Conservation (phyloP, 2,113 vertebrate genomes). For the Lonchura striata region DNA sequence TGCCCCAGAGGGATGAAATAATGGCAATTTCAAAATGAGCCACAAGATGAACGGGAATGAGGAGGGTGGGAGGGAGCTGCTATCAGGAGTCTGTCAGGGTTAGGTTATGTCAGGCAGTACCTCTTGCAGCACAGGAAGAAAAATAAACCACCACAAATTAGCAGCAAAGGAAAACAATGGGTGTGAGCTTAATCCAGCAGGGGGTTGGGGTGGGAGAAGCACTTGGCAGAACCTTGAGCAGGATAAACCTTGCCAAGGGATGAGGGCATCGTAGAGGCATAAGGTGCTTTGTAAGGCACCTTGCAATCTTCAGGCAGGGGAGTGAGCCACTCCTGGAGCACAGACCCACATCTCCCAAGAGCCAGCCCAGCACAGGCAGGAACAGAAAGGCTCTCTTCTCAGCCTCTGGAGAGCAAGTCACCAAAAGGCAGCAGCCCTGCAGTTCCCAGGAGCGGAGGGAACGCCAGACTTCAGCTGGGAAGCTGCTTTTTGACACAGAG, state of each 20-base stretch:
- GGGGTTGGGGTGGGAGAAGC: background rate
- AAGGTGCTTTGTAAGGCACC: background rate
- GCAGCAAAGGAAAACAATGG: background rate
- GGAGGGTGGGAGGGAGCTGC: background rate
- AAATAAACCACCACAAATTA: background rate
- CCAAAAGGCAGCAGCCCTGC: background rate
- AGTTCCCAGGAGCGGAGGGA: background rate
- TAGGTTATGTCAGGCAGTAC: background rate
- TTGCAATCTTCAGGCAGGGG: background rate
- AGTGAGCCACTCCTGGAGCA: background rate
- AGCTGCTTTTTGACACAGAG: rapidly evolving
- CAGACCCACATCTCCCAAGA: too few species aligned
- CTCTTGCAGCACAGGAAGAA: background rate
- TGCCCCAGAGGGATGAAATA: constrained; percentile 43
- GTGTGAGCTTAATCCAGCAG: background rate
- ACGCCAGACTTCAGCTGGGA: background rate
- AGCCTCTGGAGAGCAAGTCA: background rate
- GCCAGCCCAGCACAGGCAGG: background rate
- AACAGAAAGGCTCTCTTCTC: background rate
- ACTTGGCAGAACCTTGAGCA: background rate
- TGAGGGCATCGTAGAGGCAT: background rate
- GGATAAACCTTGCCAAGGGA: background rate
- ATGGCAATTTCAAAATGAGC: constrained; percentile 20
- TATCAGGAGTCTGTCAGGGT: background rate
- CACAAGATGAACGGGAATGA: background rate